phyloP scores from a whole-genome alignment of 23 tunicate genomes.

The Clavelina lepadiformis region DNA sequence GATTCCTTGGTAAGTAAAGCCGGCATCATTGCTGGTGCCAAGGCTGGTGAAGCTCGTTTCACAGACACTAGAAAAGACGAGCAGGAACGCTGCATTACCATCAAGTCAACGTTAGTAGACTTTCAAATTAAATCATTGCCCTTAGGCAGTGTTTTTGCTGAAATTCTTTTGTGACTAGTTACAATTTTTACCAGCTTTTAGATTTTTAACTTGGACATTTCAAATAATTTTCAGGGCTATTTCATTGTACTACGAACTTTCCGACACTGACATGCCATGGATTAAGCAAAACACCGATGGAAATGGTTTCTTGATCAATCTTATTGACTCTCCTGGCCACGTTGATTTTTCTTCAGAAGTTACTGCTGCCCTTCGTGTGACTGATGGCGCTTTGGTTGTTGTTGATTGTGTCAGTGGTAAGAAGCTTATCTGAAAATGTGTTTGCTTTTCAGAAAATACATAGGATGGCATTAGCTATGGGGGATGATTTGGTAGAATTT shows the following conservation, averaged over 20 bases:
- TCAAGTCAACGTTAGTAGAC: constrained; percentile 91
- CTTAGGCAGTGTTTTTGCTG: too few species aligned
- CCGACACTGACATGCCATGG: constrained; percentile 75
- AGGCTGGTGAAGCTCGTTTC: constrained; percentile 97
- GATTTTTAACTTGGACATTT: too few species aligned
- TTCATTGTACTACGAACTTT: constrained; percentile 73
- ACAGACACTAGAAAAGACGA: constrained; percentile 98
- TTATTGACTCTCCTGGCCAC: constrained; percentile 97
- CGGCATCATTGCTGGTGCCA: constrained; percentile 94
- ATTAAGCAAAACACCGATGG: constrained; percentile 67
- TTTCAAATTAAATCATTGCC: too few species aligned
- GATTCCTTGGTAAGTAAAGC: constrained; percentile 99
- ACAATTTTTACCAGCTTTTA: too few species aligned
- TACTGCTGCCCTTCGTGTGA: constrained; percentile 98
- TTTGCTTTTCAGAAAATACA: not conserved
- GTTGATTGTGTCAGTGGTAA: constrained; percentile 97
- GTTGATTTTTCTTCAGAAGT: constrained; percentile 99
- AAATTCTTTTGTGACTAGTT: too few species aligned
- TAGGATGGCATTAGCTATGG: not conserved
- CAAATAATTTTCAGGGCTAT: constrained; percentile 88
- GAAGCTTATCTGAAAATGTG: not conserved
- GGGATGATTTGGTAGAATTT: not conserved
- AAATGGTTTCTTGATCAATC: constrained; percentile 89
- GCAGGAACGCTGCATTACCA: constrained; percentile 96
- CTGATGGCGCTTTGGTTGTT: constrained; percentile 97